Evolutionary conservation across 2,888 invertebrate species (phyloP), one percentile per base, ranked within the genome.

Genomic region (Lasioglossum oenotherae): DNA sequence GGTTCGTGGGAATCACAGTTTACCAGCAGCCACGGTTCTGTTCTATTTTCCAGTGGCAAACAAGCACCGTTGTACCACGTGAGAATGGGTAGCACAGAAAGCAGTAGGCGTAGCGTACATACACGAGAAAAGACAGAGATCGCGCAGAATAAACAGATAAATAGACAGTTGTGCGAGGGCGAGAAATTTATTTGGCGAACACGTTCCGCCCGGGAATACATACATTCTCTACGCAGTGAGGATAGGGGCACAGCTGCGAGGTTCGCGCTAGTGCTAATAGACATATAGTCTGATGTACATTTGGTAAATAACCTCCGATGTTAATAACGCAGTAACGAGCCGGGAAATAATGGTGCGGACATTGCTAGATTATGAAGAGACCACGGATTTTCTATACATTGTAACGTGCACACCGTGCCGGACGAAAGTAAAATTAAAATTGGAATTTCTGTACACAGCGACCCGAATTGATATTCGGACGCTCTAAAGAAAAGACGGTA

Each of bases 31-130:
- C 19, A 38, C n/a, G 77, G 38, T 67, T 27, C 57, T 38, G 44
- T 6, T 75, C 44, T 74, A 44, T 82, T 82, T 80, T 60, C 80
- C 74, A 71, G 23, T 19, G 80, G 79, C 53, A 85, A 85, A 85
- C 79, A 82, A 67, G 27, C 69, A 46, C 23, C 19, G 27, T 57
- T 41, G 74, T 60, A 74, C n/a, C 72, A 31, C 31, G 60, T 23
- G 74, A 74, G 31, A 38, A 67, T 31, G 1, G 44, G 10, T 10
- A 8, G 31, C 6, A 23, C 2, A n/a, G 5, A 57, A 57, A 31
- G 60, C 23, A 8, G 31, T 16, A 31, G 46, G 14, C 27, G n/a
- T 10, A n/a, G 23, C n/a, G 53, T 57, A 44, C 16, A 35, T 16
- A 19, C 69, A 14, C 12, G 57, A 44, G 23, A 41, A 31, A 67